Evolutionary conservation across 2,113 vertebrate species (phyloP).

Genomic region (Esox niger): DNA sequence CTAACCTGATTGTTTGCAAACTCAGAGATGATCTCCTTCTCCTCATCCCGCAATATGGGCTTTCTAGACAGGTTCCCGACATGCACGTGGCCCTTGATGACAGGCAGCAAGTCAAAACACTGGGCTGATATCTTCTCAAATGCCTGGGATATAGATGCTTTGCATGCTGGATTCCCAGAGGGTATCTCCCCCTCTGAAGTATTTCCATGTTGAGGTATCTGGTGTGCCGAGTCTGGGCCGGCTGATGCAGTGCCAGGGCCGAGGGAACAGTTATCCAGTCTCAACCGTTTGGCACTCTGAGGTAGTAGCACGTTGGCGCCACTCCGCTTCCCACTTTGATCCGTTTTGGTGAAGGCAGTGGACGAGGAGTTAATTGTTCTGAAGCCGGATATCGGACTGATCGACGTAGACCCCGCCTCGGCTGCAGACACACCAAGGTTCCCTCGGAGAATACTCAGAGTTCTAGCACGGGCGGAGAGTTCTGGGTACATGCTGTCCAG

Average conservation of each 20-base stretch:
- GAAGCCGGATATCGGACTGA: conserved; percentile 76
- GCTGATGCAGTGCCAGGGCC: conserved; percentile 26
- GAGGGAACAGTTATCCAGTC: conserved; percentile 72
- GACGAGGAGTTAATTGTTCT: conserved; percentile 80
- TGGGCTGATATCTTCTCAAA: conserved; percentile 77
- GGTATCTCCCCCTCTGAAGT: neutral
- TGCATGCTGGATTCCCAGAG: conserved; percentile 1
- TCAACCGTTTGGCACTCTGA: conserved; percentile 78
- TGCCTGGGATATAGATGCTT: conserved; percentile 43
- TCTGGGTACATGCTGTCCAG: conserved; percentile 95
- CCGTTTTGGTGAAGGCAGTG: conserved; percentile 90
- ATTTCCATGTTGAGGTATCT: neutral
- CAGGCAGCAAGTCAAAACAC: conserved; percentile 87
- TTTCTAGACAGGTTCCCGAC: conserved; percentile 79
- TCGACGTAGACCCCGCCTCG: conserved; percentile 53
- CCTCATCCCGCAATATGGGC: conserved; percentile 86
- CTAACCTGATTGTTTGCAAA: conserved; percentile 80
- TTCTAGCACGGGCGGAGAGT: conserved; percentile 87
- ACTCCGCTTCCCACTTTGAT: conserved; percentile 63
- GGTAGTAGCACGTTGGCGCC: conserved; percentile 47
- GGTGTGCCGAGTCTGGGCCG: neutral
- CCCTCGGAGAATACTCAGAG: conserved; percentile 87
- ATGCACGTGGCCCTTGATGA: conserved; percentile 81
- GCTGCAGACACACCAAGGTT: conserved; percentile 70
- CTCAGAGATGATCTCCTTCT: conserved; percentile 84